Base-by-base conservation (phyloP, 2,888 invertebrate species). In the Cephus nigrinus region DNA sequence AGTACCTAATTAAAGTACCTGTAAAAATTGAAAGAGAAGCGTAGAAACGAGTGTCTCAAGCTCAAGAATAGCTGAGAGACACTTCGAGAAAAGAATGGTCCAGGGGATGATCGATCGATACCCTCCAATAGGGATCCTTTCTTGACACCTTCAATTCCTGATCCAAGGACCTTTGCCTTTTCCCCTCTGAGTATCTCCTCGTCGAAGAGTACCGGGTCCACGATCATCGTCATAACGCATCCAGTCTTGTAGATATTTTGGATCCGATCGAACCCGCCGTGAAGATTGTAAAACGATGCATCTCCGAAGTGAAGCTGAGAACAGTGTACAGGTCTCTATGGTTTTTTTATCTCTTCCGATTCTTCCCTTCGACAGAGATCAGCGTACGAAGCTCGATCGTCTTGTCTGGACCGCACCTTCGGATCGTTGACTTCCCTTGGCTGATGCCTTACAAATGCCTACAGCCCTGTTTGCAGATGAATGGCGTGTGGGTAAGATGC, bases 401-500 rank as follows among this genome's bases (percentile, higher is more conserved):
- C 55, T 55, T 23, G 55, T 55, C 55, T 11, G 32, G 71, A 71
- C 71, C 71, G 71, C 71, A 33, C 71, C 71, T 71, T 71, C 31
- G 71, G 33, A 71, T 71, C 33, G 71, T 71, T 71, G 33, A 31
- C 71, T 71, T 32, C 12, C 71, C 12, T 71, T 23, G 71, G 71
- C 71, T 12, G 33, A 71, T 71, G 71, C 71, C 15, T 71, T 33
- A 33, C 71, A 32, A 71, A 71, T 33, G 71, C 71, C 71, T 33
- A 32, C 71, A 31, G 32, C 71, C 71, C 11, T 71, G 71, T 71
- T 71, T 71, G 71, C 71, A 31, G 71, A 71, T 31, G 71, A 71
- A 71, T 71, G 71, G 71, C 71, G 71, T 71, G 71, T 23, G 32
- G 71, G 71, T 71, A 71, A 55, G 71, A 71, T 71, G 71, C 71